Evolutionary conservation across 2,888 invertebrate genomes (phyloP).

Genomic region (Abrostola triplasia): DNA sequence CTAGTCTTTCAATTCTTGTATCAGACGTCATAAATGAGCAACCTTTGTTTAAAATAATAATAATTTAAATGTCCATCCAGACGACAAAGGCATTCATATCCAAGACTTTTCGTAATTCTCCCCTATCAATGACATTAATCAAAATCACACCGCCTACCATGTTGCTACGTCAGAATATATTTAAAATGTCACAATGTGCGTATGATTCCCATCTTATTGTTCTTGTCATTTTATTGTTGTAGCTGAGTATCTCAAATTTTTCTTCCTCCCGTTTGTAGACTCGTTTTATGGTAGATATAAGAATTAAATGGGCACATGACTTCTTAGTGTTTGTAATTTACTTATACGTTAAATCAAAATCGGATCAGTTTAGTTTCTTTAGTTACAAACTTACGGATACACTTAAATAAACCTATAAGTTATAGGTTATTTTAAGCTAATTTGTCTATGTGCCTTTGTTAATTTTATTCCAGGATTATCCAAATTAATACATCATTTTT

Average conservation of each 20-base stretch:
- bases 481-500: too few relatives aligned
- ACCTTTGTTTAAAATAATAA: conserved; percentile 15
- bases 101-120: conserved; percentile 27
- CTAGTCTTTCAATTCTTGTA: conserved; percentile 28
- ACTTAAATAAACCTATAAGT: too few relatives aligned
- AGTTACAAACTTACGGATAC: too few relatives aligned
- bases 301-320: too few relatives aligned
- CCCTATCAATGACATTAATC: conserved; percentile 46
- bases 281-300: too few relatives aligned
- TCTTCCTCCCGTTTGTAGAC: background rate
- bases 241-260: too few relatives aligned
- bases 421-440: too few relatives aligned
- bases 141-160: conserved; percentile 43
- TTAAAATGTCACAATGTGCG: conserved; percentile 30
- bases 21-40: conserved; percentile 26
- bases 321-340: too few relatives aligned
- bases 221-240: conserved; percentile 24
- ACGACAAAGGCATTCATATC: conserved; percentile 26
- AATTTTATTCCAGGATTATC: too few relatives aligned
- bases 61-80: conserved; percentile 18
- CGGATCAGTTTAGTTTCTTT: too few relatives aligned
- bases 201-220: conserved; percentile 27
- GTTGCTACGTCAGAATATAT: conserved; percentile 29
- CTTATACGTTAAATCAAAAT: too few relatives aligned
- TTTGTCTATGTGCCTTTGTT: too few relatives aligned